phyloP scores from a whole-genome alignment of 2,113 vertebrate genomes.

The Scomber japonicus region DNA sequence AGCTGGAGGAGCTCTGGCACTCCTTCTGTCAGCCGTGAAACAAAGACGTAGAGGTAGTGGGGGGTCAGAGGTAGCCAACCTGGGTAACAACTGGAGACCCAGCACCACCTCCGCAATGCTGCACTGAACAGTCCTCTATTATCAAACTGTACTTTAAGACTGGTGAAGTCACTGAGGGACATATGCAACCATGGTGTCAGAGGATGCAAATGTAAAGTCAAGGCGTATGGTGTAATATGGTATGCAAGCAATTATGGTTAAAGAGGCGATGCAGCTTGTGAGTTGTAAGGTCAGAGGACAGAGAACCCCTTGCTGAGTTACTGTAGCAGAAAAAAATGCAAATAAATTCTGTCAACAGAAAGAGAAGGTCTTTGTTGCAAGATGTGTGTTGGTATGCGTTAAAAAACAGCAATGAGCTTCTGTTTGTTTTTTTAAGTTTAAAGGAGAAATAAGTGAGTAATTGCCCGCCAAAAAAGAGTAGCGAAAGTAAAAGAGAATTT shows the following conservation, averaged over 20 bases:
- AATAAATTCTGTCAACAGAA: slow-evolving; percentile 64
- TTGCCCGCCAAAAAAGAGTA: background rate
- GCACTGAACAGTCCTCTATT: slow-evolving; percentile 6
- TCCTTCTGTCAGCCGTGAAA: slow-evolving; percentile 84
- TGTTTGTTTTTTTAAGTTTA: background rate
- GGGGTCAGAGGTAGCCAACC: slow-evolving; percentile 76
- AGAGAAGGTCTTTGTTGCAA: slow-evolving; percentile 18
- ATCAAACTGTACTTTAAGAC: slow-evolving; percentile 46
- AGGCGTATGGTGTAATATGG: slow-evolving; percentile 63
- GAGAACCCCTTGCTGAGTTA: slow-evolving; percentile 70
- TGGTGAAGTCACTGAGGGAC: slow-evolving; percentile 23
- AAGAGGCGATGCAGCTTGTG: slow-evolving; percentile 65
- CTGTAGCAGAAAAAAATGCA: slow-evolving; percentile 70
- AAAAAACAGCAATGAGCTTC: background rate
- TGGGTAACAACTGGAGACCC: slow-evolving; percentile 71
- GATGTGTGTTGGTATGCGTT: background rate
- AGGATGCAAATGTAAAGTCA: slow-evolving; percentile 59
- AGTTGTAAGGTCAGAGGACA: slow-evolving; percentile 67
- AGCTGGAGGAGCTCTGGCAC: slow-evolving; percentile 82
- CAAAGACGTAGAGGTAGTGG: slow-evolving; percentile 81
- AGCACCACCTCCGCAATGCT: slow-evolving; percentile 34
- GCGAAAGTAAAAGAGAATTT: background rate
- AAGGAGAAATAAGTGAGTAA: background rate
- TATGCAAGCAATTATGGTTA: slow-evolving; percentile 81
- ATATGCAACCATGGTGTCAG: slow-evolving; percentile 7